Conservation (phyloP, 2,888 invertebrate genomes). For the Hemicrepidius hirtus region DNA sequence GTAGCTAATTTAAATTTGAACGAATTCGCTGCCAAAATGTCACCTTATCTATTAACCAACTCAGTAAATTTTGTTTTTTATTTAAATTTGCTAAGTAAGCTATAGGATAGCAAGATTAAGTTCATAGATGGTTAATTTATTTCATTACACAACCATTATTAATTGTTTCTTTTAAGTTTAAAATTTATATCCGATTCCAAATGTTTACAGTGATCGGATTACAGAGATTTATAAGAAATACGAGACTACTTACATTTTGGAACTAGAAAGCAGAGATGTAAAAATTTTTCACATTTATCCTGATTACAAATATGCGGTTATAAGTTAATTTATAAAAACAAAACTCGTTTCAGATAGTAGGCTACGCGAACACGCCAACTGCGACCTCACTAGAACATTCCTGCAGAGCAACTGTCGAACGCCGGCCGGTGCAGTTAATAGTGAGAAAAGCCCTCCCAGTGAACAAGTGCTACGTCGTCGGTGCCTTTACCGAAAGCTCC, state of each 20-base stretch:
- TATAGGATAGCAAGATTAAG: too few relatives aligned
- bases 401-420: slow-evolving; percentile 33
- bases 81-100: too few relatives aligned
- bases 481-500: not conserved
- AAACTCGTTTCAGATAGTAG: slow-evolving; percentile 45
- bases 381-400: slow-evolving; percentile 31
- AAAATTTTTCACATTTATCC: slow-evolving; percentile 12
- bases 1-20: not conserved
- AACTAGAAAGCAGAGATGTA: not conserved
- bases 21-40: not conserved
- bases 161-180: too few relatives aligned
- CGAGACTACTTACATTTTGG: not conserved
- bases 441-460: slow-evolving; percentile 31
- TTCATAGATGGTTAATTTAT: too few relatives aligned
- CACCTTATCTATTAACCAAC: not conserved
- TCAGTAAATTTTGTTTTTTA: too few relatives aligned
- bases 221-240: too few relatives aligned
- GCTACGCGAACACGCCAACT: slow-evolving; percentile 40
- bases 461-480: slow-evolving; percentile 2
- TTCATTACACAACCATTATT: too few relatives aligned
- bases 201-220: too few relatives aligned
- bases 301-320: slow-evolving; percentile 12
- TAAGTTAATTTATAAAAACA: slow-evolving; percentile 20
- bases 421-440: slow-evolving; percentile 34
- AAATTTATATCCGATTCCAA: too few relatives aligned